These are phyloP conservation scores for Nyctalus aviator DNA, from an alignment of 2,797 vertebrate genomes.

Conservation along the genomic window DNA sequence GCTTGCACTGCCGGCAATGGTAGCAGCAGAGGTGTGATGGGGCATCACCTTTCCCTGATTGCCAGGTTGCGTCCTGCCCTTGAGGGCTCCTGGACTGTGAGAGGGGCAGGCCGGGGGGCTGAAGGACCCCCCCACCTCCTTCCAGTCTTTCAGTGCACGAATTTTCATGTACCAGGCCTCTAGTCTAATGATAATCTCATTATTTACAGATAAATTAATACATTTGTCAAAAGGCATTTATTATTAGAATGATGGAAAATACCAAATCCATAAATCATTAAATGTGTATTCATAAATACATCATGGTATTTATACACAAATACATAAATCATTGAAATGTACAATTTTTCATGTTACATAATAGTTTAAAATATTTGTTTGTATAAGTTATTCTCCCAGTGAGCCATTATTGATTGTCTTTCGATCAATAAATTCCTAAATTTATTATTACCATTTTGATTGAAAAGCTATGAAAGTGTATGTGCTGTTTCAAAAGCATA, in stretches of 20 bases:
- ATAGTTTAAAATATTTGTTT: constrained; percentile 39
- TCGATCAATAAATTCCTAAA: constrained; percentile 14
- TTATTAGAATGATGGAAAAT: constrained; percentile 42
- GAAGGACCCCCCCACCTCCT: no score
- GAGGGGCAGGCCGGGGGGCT: no score
- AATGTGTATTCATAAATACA: not conserved
- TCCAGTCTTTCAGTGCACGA: no score
- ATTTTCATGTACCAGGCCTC: not conserved
- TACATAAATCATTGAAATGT: constrained; percentile 1
- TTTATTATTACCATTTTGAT: constrained; percentile 21
- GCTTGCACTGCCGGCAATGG: no score
- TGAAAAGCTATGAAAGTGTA: not conserved
- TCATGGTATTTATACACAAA: not conserved
- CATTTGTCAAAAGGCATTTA: constrained; percentile 3
- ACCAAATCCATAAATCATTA: constrained; percentile 3
- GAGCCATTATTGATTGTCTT: not conserved
- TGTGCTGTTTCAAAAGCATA: not conserved
- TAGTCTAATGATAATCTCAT: constrained; percentile 2
- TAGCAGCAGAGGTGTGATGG: no score
- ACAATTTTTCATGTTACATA: not conserved
- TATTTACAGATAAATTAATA: constrained; percentile 7
- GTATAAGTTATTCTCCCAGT: constrained; percentile 26
- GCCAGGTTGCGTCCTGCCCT: no score
- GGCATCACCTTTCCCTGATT: no score
- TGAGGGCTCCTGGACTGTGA: no score